Evolutionary conservation across 2,888 invertebrate genomes (phyloP).

Genomic region (Lithophane ornitopus): DNA sequence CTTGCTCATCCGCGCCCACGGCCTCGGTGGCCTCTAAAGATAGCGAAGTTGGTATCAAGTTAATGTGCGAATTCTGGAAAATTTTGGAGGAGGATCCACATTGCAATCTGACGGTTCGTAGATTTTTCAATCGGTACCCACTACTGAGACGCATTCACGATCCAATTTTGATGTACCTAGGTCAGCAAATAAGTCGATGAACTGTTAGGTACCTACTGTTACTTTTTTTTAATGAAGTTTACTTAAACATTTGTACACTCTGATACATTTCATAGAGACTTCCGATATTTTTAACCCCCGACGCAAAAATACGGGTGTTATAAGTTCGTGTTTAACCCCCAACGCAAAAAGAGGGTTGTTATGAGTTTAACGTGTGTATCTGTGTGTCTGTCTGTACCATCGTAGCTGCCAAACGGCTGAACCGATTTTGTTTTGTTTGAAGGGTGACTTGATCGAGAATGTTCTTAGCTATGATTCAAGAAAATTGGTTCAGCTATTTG

Average conservation of each 20-base stretch:
- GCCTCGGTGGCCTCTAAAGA: background rate
- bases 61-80: slow-evolving; percentile 86
- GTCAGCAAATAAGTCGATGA: background rate
- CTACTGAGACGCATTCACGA: background rate
- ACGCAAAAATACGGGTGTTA: no score
- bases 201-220: background rate
- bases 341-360: no score
- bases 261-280: background rate
- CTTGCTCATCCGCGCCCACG: background rate
- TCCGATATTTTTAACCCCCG: background rate
- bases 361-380: no score
- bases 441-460: no score
- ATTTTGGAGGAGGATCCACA: slow-evolving; percentile 82
- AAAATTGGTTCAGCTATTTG: no score
- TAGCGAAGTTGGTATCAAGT: slow-evolving; percentile 74
- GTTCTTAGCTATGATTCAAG: no score
- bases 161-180: no score
- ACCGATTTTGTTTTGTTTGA: no score
- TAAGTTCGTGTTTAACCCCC: no score
- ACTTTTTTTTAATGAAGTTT: background rate
- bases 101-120: slow-evolving; percentile 77
- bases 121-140: background rate
- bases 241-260: background rate
- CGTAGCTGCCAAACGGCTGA: no score
- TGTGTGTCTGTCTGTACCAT: no score